Conservation (phyloP, 2,797 vertebrate genomes). For the Kryptopterus vitreolus region DNA sequence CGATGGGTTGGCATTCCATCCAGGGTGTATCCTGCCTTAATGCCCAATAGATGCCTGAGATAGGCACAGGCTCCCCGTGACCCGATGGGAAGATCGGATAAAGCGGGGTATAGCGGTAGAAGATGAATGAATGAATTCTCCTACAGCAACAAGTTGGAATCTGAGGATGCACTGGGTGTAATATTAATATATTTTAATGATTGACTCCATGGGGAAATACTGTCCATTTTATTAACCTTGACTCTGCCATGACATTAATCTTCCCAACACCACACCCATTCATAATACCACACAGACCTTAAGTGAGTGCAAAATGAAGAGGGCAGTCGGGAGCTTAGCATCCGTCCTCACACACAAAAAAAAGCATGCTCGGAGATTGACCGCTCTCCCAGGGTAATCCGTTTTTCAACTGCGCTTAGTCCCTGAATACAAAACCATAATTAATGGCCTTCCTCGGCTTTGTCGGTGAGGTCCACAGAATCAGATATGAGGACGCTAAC, state of each 20-base stretch:
- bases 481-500: constrained; percentile 14
- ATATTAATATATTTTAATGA: not conserved
- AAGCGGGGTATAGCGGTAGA: too few species aligned
- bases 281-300: constrained; percentile 3
- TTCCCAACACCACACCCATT: not conserved
- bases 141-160: too few species aligned
- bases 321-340: constrained; percentile 18
- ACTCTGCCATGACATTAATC: not conserved
- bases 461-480: not conserved
- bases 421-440: constrained; percentile 70
- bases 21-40: too few species aligned
- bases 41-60: too few species aligned
- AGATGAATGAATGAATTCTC: too few species aligned
- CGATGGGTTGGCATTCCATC: too few species aligned
- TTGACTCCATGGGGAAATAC: not conserved
- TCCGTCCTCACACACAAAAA: constrained; percentile 15
- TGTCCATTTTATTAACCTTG: not conserved
- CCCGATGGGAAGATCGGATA: too few species aligned
- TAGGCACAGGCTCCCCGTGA: too few species aligned
- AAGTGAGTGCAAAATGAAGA: constrained; percentile 24
- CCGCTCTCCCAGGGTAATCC: constrained; percentile 64
- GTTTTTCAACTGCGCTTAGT: constrained; percentile 67
- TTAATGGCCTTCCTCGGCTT: constrained; percentile 60
- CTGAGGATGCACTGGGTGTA: not conserved
- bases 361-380: constrained; percentile 57